Percentiles rank a stretch among this genome's conserved stretches.
These are phyloP conservation scores for Selene dorsalis DNA, from an alignment of 2,797 vertebrate genomes.

Conservation along the genomic window DNA sequence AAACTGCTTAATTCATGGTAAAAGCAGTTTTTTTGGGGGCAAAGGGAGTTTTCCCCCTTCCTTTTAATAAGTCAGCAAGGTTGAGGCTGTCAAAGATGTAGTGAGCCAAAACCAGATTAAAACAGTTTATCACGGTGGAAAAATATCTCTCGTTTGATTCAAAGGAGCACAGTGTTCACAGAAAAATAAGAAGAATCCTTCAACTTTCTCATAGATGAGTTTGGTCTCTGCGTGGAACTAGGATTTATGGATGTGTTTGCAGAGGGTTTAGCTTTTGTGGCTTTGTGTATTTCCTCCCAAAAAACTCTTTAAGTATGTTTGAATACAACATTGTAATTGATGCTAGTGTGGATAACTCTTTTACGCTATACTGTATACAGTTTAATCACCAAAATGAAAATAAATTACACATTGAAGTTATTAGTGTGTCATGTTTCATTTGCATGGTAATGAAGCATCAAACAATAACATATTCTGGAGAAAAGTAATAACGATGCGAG, in stretches of 20 bases:
- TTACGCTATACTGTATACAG: not conserved
- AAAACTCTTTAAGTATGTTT: conserved; percentile 11
- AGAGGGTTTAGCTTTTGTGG: conserved; percentile 15
- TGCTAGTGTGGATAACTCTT: not conserved
- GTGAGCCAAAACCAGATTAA: conserved; percentile 76
- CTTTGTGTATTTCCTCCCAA: not conserved
- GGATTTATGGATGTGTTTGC: conserved; percentile 16
- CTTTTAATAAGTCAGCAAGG: conserved; percentile 80
- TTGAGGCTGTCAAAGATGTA: conserved; percentile 77
- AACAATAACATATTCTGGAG: conserved; percentile 58
- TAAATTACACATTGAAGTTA: conserved; percentile 19
- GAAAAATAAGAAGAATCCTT: conserved; percentile 31
- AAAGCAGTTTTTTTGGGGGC: conserved; percentile 75
- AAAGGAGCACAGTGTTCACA: conserved; percentile 27
- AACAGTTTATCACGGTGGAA: conserved; percentile 66
- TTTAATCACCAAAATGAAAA: conserved; percentile 16
- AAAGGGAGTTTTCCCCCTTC: conserved; percentile 50
- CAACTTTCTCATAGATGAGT: conserved; percentile 15
- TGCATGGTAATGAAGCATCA: conserved; percentile 52
- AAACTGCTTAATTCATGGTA: conserved; percentile 80
- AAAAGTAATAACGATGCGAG: conserved; percentile 27
- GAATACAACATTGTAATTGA: not conserved
- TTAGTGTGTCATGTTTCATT: conserved; percentile 49
- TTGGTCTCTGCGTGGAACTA: conserved; percentile 1
- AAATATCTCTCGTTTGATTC: conserved; percentile 67